Evolutionary conservation across 2,113 vertebrate genomes (phyloP).

Genomic region (Rhizomys pruinosus): DNA sequence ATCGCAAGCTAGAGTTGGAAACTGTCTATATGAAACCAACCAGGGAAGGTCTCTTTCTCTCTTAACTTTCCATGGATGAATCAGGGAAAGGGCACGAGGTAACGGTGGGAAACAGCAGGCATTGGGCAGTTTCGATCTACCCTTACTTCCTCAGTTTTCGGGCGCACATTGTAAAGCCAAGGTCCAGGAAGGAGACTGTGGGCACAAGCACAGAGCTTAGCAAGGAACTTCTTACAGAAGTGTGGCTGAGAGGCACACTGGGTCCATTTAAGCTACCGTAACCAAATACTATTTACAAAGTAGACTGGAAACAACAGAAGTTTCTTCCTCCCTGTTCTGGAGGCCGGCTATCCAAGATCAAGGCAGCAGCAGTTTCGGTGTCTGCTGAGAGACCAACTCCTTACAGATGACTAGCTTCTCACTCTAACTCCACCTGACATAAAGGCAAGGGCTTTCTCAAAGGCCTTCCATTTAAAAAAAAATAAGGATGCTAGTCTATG

Average conservation of each 20-base stretch:
- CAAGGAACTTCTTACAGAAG: neutral
- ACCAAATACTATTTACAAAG: neutral
- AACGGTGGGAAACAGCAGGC: neutral
- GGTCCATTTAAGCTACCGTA: neutral
- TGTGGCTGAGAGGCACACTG: neutral
- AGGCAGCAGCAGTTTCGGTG: neutral
- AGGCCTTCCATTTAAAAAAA: neutral
- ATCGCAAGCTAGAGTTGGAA: neutral
- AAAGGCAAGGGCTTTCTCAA: neutral
- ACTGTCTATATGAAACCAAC: neutral
- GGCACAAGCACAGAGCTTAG: neutral
- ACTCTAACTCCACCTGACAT: neutral
- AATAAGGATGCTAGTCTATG: neutral
- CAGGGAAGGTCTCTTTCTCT: neutral
- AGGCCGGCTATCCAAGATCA: neutral
- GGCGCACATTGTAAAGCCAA: neutral
- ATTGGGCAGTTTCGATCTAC: neutral
- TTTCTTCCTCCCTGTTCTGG: neutral
- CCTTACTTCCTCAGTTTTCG: neutral
- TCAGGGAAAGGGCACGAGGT: fast-evolving
- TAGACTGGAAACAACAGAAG: neutral
- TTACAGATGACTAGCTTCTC: neutral
- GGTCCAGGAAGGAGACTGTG: neutral
- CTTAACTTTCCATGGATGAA: neutral
- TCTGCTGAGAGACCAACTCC: neutral